A percentile compares a stretch with the other conserved stretches of the same genome.
Conservation (phyloP, 2,113 vertebrate species). For the Gymnorhina tibicen region DNA sequence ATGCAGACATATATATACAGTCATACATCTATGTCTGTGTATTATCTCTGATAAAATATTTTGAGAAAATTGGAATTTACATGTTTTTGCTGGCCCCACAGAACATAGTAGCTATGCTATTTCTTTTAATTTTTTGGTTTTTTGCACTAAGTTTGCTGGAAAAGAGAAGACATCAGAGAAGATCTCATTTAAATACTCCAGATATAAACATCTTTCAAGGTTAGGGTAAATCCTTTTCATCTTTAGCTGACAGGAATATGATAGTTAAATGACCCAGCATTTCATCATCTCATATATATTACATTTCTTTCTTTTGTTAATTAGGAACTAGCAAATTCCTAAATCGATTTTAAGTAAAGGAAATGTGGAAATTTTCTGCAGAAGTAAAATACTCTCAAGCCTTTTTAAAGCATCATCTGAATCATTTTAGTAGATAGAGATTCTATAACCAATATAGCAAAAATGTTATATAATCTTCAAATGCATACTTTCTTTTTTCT, state of each 20-base stretch:
- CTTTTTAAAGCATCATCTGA: not conserved
- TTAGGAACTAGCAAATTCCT: not conserved
- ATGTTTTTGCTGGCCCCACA: not conserved
- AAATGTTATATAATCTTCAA: not conserved
- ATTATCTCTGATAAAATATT: not conserved
- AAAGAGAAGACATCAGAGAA: not conserved
- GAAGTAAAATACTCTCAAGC: not conserved
- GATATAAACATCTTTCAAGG: not conserved
- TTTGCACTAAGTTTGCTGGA: not conserved
- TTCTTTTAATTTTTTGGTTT: not conserved
- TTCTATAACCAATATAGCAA: not conserved
- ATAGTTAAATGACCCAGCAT: not conserved
- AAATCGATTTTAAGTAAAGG: not conserved
- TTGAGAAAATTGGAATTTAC: not conserved
- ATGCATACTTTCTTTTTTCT: not conserved
- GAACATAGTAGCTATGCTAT: not conserved
- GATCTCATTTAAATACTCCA: not conserved
- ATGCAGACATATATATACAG: not conserved
- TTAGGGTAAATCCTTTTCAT: not conserved
- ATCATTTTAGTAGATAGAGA: not conserved
- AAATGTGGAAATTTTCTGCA: not conserved
- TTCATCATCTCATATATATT: not conserved
- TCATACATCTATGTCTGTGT: not conserved
- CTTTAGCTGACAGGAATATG: not conserved
- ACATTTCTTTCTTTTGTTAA: not conserved